These are phyloP conservation scores for Sminthurinus aureus DNA, from an alignment of 2,888 invertebrate genomes.

Conservation along the genomic window DNA sequence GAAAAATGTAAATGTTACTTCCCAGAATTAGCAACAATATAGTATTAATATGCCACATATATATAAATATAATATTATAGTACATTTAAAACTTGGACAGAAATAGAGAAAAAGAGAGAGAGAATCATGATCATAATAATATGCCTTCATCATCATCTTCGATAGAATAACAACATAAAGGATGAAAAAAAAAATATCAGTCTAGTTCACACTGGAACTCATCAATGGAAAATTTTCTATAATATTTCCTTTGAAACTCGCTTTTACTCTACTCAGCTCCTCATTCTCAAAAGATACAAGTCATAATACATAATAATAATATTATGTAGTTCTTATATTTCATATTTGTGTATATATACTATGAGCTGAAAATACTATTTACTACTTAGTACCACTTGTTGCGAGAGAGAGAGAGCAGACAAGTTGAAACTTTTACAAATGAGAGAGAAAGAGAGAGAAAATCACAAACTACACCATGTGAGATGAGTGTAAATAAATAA, in stretches of 20 bases:
- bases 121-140: neutral
- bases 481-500: too few species aligned
- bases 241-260: conserved; percentile 17
- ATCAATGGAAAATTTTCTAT: conserved; percentile 40
- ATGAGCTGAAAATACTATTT: neutral
- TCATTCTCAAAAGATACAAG: neutral
- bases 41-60: too few species aligned
- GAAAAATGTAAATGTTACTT: too few species aligned
- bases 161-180: neutral
- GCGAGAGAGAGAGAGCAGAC: too few species aligned
- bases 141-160: neutral
- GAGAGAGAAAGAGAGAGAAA: neutral
- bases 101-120: neutral
- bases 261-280: neutral
- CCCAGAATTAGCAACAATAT: too few species aligned
- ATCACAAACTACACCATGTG: neutral
- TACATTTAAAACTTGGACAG: too few species aligned
- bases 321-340: neutral
- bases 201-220: conserved; percentile 38
- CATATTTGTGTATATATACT: neutral
- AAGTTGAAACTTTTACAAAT: neutral
- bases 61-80: too few species aligned
- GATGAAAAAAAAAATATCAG: neutral
- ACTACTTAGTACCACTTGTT: neutral
- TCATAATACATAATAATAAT: neutral